Evolutionary conservation across 2,888 invertebrate genomes (phyloP), one percentile per base, ranked within the genome.

Genomic region (Siphonodentalium dalli): DNA sequence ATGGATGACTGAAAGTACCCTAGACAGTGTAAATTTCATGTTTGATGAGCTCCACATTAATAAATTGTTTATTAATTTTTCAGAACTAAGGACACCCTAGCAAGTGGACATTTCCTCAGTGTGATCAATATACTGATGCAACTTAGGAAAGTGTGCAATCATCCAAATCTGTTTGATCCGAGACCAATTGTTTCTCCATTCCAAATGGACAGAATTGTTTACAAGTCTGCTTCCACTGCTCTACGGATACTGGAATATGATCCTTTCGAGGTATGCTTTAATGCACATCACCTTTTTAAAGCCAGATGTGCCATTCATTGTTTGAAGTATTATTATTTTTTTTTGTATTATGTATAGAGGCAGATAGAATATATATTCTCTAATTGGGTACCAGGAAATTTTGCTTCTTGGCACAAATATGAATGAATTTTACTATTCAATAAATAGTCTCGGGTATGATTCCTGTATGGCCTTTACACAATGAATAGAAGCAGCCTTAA

Each of bases 101-200:
- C 91, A 21, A 88, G 90, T 49, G 99, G 99, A 51, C 97, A 94
- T 84, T 87, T 94, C 29, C 92, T 90, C 72, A 92, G 95, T 1
- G 98, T 99, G 77, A 88, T 98, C 35, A 99, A 99, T 83, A 95
- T 99, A 70, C 92, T 99, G 26, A 97, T 99, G 83, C 99, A 99
- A 83, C 82, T 99, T 72, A 96, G 99, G 79, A 99, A 99, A 82
- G 99, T 99, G 77, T 99, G 98, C 78, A 99, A 99, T 84, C 99
- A 99, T 84, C 82, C 85, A 4, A 82, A 81, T 54, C 73, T 86
- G 45, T 82, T 85, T 58, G 99, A 99, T 86, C 90, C 93, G 61
- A 87, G 99, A 52, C 95, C 97, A 42, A 95, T 93, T 37, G 86
- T 90, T 47, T 95, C 98, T 41, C 96, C 99, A 57, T 93, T 97